Base-by-base conservation (phyloP, 2,888 invertebrate genomes). In the Opisthograptis luteolata region DNA sequence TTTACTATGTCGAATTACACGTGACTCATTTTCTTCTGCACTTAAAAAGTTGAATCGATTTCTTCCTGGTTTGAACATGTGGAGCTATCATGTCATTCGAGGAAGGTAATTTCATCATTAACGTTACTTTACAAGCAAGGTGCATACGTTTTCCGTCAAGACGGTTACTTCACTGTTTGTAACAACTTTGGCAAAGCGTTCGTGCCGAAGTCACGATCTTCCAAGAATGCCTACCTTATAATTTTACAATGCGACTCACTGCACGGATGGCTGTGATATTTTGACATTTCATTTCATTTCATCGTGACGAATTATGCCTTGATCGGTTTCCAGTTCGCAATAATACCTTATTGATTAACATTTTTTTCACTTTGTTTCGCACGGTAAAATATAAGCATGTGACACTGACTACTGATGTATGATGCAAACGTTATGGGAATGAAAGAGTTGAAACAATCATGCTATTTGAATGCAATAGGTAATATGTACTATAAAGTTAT, bases 261-360 rank as follows among this genome's bases (percentile, higher is more conserved):
- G 45, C 49, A 49, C 42, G 32, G 40, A 49, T 40, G 28, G 43
- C 39, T 50, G 44, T 50, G 47, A 55, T 56, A 55, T 57, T 55
- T 53, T 76, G 78, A 70, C 72, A 80, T 80, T 77, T 74, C 56
- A 65, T 74, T 76, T 70, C 10, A 17, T 17, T 12, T n/a, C n/a
- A 39, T 59, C 71, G 69, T 68, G 67, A 68, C 34, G 20, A 46
- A 40, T 37, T 32, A 10, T 27, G 8, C 17, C 13, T 34, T 10
- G 27, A 46, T 40, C 27, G 28, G 30, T 30, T 44, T 19, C 7
- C 10, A 28, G 15, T 15, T 20, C 7, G 34, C 14, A 10, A 8
- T 7, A 6, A n/a, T n/a, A n/a, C n/a, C n/a, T 1, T 22, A 28
- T 22, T 36, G 22, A 15, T 36, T 36, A 4, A 14, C 7, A 13